Percentiles rank a stretch among this genome's conserved stretches.
Evolutionary conservation across 2,888 invertebrate species (phyloP).

Genomic region (Agrotis segetum): DNA sequence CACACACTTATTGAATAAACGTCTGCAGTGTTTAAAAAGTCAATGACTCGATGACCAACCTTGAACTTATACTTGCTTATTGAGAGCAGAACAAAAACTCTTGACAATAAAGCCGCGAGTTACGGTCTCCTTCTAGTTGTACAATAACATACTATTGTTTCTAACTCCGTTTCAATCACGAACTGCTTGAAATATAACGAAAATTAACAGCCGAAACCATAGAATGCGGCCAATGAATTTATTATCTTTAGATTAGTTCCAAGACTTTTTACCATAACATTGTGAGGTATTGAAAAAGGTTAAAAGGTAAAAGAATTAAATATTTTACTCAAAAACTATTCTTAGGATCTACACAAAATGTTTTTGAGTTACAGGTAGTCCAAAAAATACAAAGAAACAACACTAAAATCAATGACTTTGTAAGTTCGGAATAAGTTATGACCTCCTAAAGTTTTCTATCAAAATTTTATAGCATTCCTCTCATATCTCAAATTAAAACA

Average conservation of each 20-base stretch:
- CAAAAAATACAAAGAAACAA: constrained; percentile 43
- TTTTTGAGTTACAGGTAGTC: constrained; percentile 44
- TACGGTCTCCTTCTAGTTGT: constrained; percentile 51
- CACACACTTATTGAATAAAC: constrained; percentile 22
- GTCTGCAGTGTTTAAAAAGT: constrained; percentile 49
- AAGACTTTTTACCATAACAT: constrained; percentile 46
- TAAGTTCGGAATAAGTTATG: constrained; percentile 47
- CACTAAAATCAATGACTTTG: constrained; percentile 48
- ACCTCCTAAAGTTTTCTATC: constrained; percentile 43
- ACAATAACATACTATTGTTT: constrained; percentile 65
- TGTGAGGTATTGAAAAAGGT: constrained; percentile 25
- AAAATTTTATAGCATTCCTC: constrained; percentile 64
- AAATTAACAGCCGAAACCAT: constrained; percentile 51
- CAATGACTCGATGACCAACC: constrained; percentile 66
- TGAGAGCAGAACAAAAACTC: constrained; percentile 58
- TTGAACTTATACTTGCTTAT: constrained; percentile 65
- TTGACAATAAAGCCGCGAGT: constrained; percentile 58
- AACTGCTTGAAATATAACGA: constrained; percentile 39
- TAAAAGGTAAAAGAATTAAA: constrained; percentile 42
- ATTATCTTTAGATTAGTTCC: constrained; percentile 49
- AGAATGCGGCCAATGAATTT: constrained; percentile 59
- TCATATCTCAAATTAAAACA: constrained; percentile 58
- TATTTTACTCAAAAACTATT: constrained; percentile 23
- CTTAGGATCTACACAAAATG: constrained; percentile 21
- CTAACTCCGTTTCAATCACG: constrained; percentile 54